Evolutionary conservation across 2,113 vertebrate genomes (phyloP).

Genomic region (Willisornis vidua): DNA sequence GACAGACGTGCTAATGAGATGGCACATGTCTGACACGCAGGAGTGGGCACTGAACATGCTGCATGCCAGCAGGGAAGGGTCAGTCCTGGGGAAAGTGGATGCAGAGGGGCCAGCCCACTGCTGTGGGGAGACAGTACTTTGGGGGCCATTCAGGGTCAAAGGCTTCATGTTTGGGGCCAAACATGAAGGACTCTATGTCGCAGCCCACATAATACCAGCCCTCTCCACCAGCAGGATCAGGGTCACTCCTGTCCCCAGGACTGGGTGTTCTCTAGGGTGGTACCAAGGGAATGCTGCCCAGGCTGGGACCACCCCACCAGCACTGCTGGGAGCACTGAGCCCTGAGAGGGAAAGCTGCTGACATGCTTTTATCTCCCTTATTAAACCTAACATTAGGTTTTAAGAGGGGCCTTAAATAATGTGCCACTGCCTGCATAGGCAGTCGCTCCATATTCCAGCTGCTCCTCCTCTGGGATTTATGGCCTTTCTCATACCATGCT

Average conservation of each 20-base stretch:
- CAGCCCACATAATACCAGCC: accelerated
- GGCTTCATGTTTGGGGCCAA: not conserved
- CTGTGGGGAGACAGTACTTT: not conserved
- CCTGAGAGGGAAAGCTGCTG: not conserved
- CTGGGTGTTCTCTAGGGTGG: not conserved
- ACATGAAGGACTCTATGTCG: not conserved
- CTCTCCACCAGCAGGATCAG: accelerated
- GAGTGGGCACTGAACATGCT: not conserved
- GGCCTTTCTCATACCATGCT: not conserved
- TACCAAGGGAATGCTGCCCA: not conserved
- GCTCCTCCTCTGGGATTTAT: constrained; percentile 8
- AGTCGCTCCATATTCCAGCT: not conserved
- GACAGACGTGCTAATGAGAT: constrained; percentile 62
- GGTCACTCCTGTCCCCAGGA: not conserved
- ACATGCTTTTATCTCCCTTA: constrained; percentile 29
- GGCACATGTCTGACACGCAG: not conserved
- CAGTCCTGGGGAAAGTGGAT: not conserved
- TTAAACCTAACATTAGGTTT: constrained; percentile 60
- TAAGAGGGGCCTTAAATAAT: constrained; percentile 52
- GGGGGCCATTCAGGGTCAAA: not conserved
- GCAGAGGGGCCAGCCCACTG: not conserved
- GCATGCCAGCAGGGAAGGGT: not conserved
- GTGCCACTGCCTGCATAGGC: constrained; percentile 1
- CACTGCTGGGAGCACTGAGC: accelerated
- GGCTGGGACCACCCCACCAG: not conserved